Evolutionary conservation across 2,888 invertebrate genomes (phyloP).

Genomic region (Anthoptus insignis): DNA sequence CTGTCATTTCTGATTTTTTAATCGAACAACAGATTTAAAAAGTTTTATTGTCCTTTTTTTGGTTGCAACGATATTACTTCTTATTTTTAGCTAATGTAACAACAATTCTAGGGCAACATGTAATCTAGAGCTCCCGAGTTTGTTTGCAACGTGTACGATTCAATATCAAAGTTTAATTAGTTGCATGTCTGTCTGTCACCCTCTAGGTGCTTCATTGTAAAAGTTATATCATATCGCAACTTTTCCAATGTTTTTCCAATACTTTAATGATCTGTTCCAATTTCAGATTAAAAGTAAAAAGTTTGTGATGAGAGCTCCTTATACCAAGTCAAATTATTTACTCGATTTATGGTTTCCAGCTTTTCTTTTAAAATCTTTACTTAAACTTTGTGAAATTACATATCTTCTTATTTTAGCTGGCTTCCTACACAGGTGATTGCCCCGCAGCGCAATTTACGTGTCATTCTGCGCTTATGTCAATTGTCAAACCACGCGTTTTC

Average conservation of each 20-base stretch:
- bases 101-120: slow-evolving; percentile 7
- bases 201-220: slow-evolving; percentile 26
- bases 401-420: too few species aligned
- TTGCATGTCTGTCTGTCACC: slow-evolving; percentile 33
- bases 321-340: not conserved
- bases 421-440: too few species aligned
- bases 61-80: too few species aligned
- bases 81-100: not conserved
- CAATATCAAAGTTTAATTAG: slow-evolving; percentile 50
- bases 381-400: too few species aligned
- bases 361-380: not conserved
- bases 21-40: too few species aligned
- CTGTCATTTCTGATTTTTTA: too few species aligned
- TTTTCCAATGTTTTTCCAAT: slow-evolving; percentile 17
- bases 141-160: slow-evolving; percentile 19
- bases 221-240: slow-evolving; percentile 28
- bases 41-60: too few species aligned
- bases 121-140: slow-evolving; percentile 25
- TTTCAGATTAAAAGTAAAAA: slow-evolving; percentile 3
- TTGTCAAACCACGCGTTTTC: too few species aligned
- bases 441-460: too few species aligned
- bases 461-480: too few species aligned
- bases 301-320: not conserved
- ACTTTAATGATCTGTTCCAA: slow-evolving; percentile 4
- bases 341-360: not conserved